Conservation (phyloP, 2,113 vertebrate species). For the Ceuthmochares aereus region DNA sequence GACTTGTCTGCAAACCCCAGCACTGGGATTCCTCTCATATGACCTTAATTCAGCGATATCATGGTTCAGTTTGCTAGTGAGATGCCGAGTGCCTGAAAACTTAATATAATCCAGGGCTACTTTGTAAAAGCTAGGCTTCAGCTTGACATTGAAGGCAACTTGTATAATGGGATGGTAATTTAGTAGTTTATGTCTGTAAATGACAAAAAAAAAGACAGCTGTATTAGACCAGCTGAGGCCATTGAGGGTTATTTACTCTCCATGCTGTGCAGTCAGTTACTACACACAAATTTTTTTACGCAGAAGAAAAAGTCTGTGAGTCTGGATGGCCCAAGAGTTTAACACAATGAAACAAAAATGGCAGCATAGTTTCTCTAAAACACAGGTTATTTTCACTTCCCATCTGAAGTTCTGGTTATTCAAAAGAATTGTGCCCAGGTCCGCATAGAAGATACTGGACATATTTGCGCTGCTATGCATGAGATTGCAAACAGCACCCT, state of each 20-base stretch:
- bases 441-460: background rate
- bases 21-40: background rate
- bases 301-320: background rate
- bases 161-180: background rate
- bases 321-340: background rate
- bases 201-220: background rate
- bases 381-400: background rate
- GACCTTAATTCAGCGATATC: background rate
- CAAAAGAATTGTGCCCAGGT: background rate
- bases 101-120: background rate
- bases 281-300: background rate
- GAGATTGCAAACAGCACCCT: background rate
- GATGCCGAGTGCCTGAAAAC: background rate
- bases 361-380: background rate
- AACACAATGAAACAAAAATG: background rate
- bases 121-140: background rate
- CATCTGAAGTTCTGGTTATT: background rate
- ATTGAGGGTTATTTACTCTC: background rate
- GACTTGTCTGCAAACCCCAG: background rate
- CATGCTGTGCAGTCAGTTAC: background rate
- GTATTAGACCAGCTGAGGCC: background rate
- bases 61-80: background rate
- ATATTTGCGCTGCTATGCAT: background rate
- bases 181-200: background rate
- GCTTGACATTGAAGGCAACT: background rate